A percentile compares a stretch with the other conserved stretches of the same genome.
Evolutionary conservation across 2,113 vertebrate genomes (phyloP).

Genomic region (Arothron firmamentum): DNA sequence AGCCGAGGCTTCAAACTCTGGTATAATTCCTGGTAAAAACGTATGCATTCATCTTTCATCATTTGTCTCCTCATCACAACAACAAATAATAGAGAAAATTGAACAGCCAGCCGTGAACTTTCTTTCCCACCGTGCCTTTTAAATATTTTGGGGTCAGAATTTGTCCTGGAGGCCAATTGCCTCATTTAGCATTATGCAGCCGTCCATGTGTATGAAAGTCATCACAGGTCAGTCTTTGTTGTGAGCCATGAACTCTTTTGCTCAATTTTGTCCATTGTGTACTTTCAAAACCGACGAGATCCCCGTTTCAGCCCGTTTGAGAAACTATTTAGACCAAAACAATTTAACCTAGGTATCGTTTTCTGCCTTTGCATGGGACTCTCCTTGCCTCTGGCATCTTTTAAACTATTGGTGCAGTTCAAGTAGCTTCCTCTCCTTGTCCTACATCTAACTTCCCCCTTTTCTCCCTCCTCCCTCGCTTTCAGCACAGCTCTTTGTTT

Average conservation of each 20-base stretch:
- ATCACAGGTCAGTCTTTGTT: conserved; percentile 52
- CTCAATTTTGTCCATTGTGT: conserved; percentile 52
- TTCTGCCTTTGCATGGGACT: conserved; percentile 53
- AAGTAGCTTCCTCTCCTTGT: conserved; percentile 56
- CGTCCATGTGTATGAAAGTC: conserved; percentile 40
- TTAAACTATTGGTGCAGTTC: conserved; percentile 51
- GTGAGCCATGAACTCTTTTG: conserved; percentile 33
- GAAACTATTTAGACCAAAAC: conserved; percentile 52
- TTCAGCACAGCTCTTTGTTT: conserved; percentile 69
- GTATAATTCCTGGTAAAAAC: no score
- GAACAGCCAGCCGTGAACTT: conserved; percentile 2
- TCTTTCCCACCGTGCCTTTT: conserved; percentile 29
- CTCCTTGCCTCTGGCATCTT: conserved; percentile 66
- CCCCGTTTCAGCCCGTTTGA: conserved; percentile 51
- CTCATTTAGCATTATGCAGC: conserved; percentile 41
- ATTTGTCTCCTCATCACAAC: no score
- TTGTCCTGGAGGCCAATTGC: conserved; percentile 50
- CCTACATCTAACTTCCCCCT: conserved; percentile 52
- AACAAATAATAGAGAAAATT: no score
- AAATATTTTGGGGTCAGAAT: conserved; percentile 48
- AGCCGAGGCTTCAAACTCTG: no score
- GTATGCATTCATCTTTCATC: no score
- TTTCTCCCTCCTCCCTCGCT: conserved; percentile 34
- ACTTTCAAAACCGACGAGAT: conserved; percentile 34
- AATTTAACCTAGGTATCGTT: conserved; percentile 58